Percentiles rank a stretch among this genome's conserved stretches.
These are phyloP conservation scores for Nesidiocoris tenuis DNA, from an alignment of 2,888 invertebrate species.

Conservation along the genomic window DNA sequence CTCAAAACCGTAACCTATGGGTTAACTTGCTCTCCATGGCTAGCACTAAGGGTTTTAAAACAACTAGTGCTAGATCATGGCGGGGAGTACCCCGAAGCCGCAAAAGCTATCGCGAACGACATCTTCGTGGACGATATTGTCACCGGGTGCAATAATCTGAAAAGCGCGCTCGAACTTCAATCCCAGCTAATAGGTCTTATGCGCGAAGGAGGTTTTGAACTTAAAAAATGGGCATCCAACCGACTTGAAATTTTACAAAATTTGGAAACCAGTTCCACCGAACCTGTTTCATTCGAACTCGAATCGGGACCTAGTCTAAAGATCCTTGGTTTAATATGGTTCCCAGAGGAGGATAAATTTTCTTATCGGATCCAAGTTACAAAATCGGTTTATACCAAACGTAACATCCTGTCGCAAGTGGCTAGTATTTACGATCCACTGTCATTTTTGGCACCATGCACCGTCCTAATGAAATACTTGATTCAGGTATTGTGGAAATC, in stretches of 20 bases:
- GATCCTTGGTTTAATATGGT: constrained; percentile 48
- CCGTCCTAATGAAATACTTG: neutral
- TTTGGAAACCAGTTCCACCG: neutral
- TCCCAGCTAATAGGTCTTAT: neutral
- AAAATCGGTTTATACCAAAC: constrained; percentile 42
- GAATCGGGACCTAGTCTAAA: constrained; percentile 37
- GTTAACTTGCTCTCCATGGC: too few species aligned
- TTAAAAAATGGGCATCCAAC: constrained; percentile 36
- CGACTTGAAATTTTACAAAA: neutral
- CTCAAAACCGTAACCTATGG: constrained; percentile 33
- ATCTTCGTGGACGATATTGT: constrained; percentile 18
- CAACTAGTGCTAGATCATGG: constrained; percentile 7
- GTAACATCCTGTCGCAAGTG: constrained; percentile 44
- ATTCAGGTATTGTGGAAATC: constrained; percentile 20
- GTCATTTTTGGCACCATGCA: constrained; percentile 9
- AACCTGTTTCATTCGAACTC: neutral
- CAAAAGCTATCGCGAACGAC: neutral
- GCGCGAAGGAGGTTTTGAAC: constrained; percentile 14
- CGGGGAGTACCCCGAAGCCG: neutral
- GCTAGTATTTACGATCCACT: constrained; percentile 2
- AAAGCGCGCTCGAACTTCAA: neutral
- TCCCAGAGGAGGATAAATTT: constrained; percentile 41
- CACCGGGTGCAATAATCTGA: neutral
- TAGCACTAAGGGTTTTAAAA: neutral
- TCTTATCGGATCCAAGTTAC: constrained; percentile 32